Evolutionary conservation across 2,113 vertebrate species (phyloP).

Genomic region (Cygnus atratus): DNA sequence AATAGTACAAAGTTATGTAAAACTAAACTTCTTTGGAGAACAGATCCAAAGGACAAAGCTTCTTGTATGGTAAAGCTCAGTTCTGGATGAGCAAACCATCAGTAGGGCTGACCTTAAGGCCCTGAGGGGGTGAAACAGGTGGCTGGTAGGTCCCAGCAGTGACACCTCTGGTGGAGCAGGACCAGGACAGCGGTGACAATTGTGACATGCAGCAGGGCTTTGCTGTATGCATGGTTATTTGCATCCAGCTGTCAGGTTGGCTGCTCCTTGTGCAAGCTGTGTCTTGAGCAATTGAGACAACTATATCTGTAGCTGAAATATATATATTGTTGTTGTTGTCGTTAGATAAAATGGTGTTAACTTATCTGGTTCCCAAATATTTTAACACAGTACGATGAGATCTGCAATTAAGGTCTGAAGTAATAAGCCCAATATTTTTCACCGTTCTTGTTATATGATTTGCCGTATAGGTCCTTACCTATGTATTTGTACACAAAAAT

Average conservation of each 20-base stretch:
- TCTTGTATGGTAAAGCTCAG: not conserved
- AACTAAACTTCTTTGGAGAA: not conserved
- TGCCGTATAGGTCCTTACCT: not conserved
- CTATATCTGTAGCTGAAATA: not conserved
- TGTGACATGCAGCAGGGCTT: not conserved
- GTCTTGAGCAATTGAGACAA: not conserved
- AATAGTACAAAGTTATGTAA: not conserved
- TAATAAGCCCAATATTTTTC: not conserved
- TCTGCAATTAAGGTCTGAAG: not conserved
- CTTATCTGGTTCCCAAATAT: not conserved
- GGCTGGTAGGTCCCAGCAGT: not conserved
- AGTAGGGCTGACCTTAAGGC: not conserved
- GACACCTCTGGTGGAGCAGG: not conserved
- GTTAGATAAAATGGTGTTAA: not conserved
- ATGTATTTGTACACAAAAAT: not conserved
- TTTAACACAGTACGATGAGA: not conserved
- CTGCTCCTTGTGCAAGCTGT: fast-evolving
- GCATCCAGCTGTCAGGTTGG: not conserved
- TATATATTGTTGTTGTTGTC: too few species aligned
- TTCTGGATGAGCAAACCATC: not conserved
- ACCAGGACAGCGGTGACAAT: fast-evolving
- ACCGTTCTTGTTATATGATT: not conserved
- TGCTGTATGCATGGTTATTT: not conserved
- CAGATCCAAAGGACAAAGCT: not conserved
- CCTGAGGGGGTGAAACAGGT: not conserved